Evolutionary conservation across 2,888 invertebrate species (phyloP).

Genomic region (Lepidocyrtoides sp.): DNA sequence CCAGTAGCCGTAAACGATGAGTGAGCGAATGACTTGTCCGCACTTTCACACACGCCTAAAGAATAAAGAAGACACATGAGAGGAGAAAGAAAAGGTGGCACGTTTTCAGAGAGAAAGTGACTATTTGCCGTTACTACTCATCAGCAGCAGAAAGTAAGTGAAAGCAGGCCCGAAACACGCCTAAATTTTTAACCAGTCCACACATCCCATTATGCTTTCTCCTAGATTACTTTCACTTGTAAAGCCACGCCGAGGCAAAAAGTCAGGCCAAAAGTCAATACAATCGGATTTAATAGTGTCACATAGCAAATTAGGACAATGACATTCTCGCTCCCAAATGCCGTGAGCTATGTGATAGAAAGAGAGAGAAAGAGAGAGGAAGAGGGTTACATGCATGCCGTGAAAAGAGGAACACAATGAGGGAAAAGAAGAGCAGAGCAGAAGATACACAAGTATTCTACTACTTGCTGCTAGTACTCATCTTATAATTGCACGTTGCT

Average conservation of each 20-base stretch:
- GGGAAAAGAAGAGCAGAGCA: neutral
- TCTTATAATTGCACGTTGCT: constrained; percentile 1
- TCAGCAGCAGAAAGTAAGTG: constrained; percentile 16
- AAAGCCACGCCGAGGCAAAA: constrained; percentile 25
- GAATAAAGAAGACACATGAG: neutral
- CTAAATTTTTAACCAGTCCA: constrained; percentile 66
- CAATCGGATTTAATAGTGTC: constrained; percentile 65
- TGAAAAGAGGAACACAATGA: neutral
- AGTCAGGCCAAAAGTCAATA: constrained; percentile 62
- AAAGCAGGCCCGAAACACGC: constrained; percentile 7
- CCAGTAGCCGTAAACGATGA: neutral
- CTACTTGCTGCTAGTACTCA: neutral
- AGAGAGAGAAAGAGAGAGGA: neutral
- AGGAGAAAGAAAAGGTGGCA: constrained; percentile 5
- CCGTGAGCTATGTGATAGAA: constrained; percentile 15
- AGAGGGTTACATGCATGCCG: neutral
- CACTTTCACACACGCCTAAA: neutral
- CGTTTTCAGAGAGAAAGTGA: neutral
- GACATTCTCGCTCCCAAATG: constrained; percentile 45
- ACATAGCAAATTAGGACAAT: constrained; percentile 68
- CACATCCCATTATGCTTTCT: constrained; percentile 39
- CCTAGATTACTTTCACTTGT: constrained; percentile 54
- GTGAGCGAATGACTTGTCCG: constrained; percentile 19
- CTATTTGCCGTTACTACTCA: constrained; percentile 5
- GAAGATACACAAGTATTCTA: constrained; percentile 20